Percentiles rank a stretch among this genome's conserved stretches.
Conservation (phyloP, 1,140 invertebrate species). For the Ostrea edulis region DNA sequence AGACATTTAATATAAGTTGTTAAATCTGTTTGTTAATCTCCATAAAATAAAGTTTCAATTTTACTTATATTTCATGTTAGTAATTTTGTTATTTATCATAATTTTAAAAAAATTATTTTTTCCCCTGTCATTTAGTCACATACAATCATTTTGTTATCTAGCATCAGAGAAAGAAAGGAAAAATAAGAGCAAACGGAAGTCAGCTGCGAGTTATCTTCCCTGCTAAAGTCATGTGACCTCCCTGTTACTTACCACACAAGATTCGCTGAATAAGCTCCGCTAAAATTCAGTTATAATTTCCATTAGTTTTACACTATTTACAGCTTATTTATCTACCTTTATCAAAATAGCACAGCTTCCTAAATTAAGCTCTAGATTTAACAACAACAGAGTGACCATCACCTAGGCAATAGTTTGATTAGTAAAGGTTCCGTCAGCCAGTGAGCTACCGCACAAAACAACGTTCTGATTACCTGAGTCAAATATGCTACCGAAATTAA, state of each 20-base stretch:
- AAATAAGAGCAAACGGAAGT: neutral
- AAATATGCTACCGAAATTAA: constrained; percentile 33
- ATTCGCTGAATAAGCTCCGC: constrained; percentile 14
- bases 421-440: neutral
- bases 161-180: neutral
- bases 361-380: neutral
- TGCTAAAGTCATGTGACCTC: neutral
- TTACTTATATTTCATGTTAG: too few species aligned
- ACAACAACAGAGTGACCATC: neutral
- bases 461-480: constrained; percentile 30
- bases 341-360: neutral
- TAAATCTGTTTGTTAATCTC: too few species aligned
- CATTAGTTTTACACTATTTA: neutral
- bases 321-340: neutral
- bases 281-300: constrained; percentile 24
- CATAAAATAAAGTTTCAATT: too few species aligned
- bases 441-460: neutral
- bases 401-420: neutral
- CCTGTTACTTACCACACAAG: constrained; percentile 25
- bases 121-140: neutral
- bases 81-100: too few species aligned
- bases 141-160: neutral
- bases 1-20: too few species aligned
- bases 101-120: too few species aligned
- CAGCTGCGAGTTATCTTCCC: neutral